Conservation (phyloP, 2,113 vertebrate species). For the Ranitomeya imitator region DNA sequence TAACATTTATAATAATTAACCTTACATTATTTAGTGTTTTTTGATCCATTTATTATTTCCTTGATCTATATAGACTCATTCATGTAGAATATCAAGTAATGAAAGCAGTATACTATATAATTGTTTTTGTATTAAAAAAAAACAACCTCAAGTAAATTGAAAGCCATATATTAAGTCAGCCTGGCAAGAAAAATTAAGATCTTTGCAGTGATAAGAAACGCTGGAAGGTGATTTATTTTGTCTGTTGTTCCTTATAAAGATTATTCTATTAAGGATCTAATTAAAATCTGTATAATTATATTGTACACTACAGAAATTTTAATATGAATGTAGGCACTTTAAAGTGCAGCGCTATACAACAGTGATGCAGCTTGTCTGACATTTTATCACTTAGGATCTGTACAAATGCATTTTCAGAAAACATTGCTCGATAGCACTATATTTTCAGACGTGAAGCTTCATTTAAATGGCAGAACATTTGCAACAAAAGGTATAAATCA, state of each 20-base stretch:
- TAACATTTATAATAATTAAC: no score
- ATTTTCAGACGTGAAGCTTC: conserved; percentile 18
- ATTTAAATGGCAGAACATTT: conserved; percentile 55
- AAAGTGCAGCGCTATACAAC: not conserved
- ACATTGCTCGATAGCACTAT: conserved; percentile 14
- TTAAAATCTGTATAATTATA: not conserved
- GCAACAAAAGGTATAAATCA: conserved; percentile 54
- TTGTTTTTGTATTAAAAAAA: not conserved
- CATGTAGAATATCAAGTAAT: not conserved
- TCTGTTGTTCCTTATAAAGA: not conserved
- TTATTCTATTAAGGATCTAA: not conserved
- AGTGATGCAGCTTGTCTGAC: not conserved
- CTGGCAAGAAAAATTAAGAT: not conserved
- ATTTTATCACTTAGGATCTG: not conserved
- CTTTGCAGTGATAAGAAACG: not conserved
- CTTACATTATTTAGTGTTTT: no score
- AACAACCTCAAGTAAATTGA: not conserved
- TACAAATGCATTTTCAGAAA: conserved; percentile 14
- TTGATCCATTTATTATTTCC: no score
- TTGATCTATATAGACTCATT: no score
- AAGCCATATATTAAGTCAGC: not conserved
- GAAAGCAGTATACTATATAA: not conserved
- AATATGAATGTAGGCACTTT: not conserved
- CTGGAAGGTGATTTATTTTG: not conserved
- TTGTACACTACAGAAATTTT: not conserved